These are phyloP conservation scores for Rotaria socialis DNA, from an alignment of 2,888 invertebrate species.

Conservation along the genomic window DNA sequence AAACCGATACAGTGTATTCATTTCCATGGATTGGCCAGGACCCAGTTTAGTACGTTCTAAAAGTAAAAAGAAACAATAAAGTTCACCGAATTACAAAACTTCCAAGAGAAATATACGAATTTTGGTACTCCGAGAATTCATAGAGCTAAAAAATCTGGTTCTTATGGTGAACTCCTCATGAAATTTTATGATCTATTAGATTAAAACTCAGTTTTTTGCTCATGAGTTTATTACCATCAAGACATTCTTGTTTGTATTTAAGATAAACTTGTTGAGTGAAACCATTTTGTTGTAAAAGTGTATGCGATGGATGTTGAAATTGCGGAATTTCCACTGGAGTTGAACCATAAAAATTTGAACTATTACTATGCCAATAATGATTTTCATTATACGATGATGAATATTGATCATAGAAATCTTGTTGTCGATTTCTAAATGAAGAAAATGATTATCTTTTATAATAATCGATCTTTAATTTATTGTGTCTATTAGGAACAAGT, in stretches of 20 bases:
- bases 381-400: neutral
- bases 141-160: no score
- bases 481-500: no score
- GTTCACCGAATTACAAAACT: neutral
- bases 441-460: no score
- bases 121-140: no score
- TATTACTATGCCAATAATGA: neutral
- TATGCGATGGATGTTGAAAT: conserved; percentile 86
- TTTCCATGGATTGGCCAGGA: conserved; percentile 90
- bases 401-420: conserved; percentile 31
- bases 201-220: no score
- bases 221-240: neutral
- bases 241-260: conserved; percentile 61
- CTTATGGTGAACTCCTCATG: no score
- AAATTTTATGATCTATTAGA: no score
- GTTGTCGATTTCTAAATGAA: neutral
- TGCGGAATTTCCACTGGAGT: conserved; percentile 40
- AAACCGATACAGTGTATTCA: conserved; percentile 98
- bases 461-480: no score
- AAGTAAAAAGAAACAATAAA: conserved; percentile 50
- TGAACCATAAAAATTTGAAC: conserved; percentile 63
- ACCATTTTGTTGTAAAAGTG: conserved; percentile 86
- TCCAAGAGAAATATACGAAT: no score
- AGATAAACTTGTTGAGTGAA: conserved; percentile 96
- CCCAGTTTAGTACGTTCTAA: conserved; percentile 85